These are phyloP conservation scores for Chymomyza fuscimana DNA, from an alignment of 2,888 invertebrate species.

Conservation along the genomic window DNA sequence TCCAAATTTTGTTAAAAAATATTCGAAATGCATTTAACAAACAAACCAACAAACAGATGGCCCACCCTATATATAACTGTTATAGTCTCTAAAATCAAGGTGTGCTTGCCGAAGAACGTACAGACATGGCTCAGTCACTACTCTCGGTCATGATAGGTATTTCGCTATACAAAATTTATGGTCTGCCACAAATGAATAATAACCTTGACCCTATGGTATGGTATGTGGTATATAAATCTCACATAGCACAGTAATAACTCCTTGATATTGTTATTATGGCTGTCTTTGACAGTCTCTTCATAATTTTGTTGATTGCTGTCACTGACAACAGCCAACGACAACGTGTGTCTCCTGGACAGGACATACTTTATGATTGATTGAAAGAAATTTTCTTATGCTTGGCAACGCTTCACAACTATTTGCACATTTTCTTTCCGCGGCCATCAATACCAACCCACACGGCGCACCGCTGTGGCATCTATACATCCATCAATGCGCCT, in stretches of 20 bases:
- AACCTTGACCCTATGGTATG: no score
- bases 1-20: no score
- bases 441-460: neutral
- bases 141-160: no score
- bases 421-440: slow-evolving; percentile 2
- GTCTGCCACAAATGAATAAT: no score
- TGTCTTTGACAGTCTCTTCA: slow-evolving; percentile 1
- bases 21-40: no score
- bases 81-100: no score
- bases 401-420: slow-evolving; percentile 14
- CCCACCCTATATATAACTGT: no score
- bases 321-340: slow-evolving; percentile 14
- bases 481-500: slow-evolving; percentile 49
- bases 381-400: slow-evolving; percentile 38
- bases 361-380: slow-evolving; percentile 47
- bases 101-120: no score
- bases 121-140: no score
- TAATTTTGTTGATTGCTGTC: slow-evolving; percentile 34
- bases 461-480: slow-evolving; percentile 1
- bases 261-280: neutral
- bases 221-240: neutral
- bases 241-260: neutral
- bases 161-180: no score
- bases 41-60: no score
- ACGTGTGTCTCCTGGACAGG: slow-evolving; percentile 26